A percentile compares a stretch with the other conserved stretches of the same genome.
Evolutionary conservation across 2,888 invertebrate species (phyloP).

Genomic region (Agapostemon virescens): DNA sequence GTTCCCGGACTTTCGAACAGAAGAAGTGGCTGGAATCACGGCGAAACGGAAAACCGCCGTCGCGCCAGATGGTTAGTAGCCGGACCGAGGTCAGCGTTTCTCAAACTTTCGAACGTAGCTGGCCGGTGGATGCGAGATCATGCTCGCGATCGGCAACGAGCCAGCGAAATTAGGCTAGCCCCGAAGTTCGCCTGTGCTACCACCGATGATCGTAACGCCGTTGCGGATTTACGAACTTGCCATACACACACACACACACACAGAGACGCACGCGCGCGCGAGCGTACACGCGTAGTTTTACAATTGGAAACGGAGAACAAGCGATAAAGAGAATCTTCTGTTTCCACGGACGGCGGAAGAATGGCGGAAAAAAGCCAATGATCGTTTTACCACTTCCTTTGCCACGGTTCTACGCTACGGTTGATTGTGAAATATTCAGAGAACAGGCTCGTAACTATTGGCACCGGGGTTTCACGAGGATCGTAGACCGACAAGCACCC

Average conservation of each 20-base stretch:
- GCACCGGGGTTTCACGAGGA: neutral
- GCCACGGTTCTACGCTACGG: neutral
- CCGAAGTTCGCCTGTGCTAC: neutral
- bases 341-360: neutral
- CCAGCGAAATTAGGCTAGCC: constrained; percentile 16
- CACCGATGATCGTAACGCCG: neutral
- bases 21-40: constrained; percentile 63
- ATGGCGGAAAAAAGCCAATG: neutral
- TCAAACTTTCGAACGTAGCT: constrained; percentile 35
- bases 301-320: neutral
- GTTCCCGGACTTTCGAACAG: constrained; percentile 55
- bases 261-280: too few relatives aligned
- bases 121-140: constrained; percentile 3
- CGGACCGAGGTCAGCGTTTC: constrained; percentile 43
- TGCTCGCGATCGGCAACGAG: neutral
- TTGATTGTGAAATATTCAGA: constrained; percentile 4
- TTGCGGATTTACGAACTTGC: neutral
- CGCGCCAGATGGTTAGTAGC: constrained; percentile 65
- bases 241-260: neutral
- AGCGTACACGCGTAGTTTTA: neutral
- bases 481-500: constrained; percentile 1
- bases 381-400: constrained; percentile 2
- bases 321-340: neutral
- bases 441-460: neutral
- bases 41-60: constrained; percentile 62